These are phyloP conservation scores for Aquatica leii DNA, from an alignment of 2,888 invertebrate species.

Conservation along the genomic window DNA sequence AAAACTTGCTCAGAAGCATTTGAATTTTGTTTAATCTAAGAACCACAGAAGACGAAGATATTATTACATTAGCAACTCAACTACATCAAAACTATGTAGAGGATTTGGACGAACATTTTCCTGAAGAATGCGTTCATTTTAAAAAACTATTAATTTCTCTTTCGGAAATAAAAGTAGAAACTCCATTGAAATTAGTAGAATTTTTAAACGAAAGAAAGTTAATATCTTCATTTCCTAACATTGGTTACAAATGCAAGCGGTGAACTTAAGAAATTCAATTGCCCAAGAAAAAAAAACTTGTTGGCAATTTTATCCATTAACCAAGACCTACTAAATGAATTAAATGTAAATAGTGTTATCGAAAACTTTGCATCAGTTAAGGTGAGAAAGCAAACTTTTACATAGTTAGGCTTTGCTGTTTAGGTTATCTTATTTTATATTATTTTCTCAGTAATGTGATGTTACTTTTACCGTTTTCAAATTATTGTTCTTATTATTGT, in stretches of 20 bases:
- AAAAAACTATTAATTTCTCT: conserved; percentile 8
- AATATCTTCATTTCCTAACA: conserved; percentile 10
- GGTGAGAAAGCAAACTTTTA: conserved; percentile 2
- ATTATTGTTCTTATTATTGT: not conserved
- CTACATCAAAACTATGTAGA: conserved; percentile 9
- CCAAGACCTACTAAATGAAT: no score
- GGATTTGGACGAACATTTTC: conserved; percentile 15
- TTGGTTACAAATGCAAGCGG: conserved; percentile 15
- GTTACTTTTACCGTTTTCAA: not conserved
- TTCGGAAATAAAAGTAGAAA: conserved; percentile 10
- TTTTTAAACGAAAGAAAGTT: conserved; percentile 10
- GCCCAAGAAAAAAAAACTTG: no score
- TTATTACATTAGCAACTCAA: conserved; percentile 10
- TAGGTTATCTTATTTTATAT: not conserved
- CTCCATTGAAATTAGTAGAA: conserved; percentile 5
- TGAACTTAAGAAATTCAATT: no score
- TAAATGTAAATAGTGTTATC: conserved; percentile 5
- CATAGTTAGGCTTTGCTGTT: not conserved
- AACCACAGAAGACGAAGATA: not conserved
- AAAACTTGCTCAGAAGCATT: conserved; percentile 13
- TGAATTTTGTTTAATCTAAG: conserved; percentile 13
- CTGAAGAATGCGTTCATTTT: conserved; percentile 7
- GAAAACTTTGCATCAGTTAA: conserved; percentile 3
- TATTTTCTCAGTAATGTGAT: not conserved
- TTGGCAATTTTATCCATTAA: no score